These are phyloP conservation scores for Drosophila lowei DNA, from an alignment of 1,140 invertebrate species.

Conservation along the genomic window DNA sequence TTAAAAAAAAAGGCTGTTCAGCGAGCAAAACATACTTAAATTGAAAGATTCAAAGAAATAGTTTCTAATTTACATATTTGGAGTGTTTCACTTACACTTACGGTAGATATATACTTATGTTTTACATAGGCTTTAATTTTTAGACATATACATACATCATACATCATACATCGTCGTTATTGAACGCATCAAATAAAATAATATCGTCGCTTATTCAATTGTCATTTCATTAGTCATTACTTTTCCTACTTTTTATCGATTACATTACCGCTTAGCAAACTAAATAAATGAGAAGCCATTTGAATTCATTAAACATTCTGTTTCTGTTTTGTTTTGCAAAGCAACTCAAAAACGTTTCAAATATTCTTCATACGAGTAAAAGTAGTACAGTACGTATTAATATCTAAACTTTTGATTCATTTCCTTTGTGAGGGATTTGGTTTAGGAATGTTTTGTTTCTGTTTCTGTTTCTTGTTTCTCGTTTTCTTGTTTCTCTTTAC, in stretches of 20 bases:
- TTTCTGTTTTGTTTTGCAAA: too few species aligned
- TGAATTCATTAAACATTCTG: slow-evolving; percentile 21
- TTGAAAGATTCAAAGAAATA: slow-evolving; percentile 24
- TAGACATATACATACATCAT: slow-evolving; percentile 66
- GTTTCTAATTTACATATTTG: slow-evolving; percentile 76
- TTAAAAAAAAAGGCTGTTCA: slow-evolving; percentile 1
- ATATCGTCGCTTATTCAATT: slow-evolving; percentile 53
- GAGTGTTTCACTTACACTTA: slow-evolving; percentile 67
- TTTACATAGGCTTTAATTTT: slow-evolving; percentile 76
- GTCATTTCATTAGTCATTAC: slow-evolving; percentile 57
- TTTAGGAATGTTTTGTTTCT: slow-evolving; percentile 64
- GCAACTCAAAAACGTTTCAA: slow-evolving; percentile 46
- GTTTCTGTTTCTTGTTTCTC: slow-evolving; percentile 29
- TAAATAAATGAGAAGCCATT: slow-evolving; percentile 50
- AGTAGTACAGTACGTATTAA: slow-evolving; percentile 3
- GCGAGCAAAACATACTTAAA: slow-evolving; percentile 57
- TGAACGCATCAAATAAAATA: slow-evolving; percentile 41
- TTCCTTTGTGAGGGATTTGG: slow-evolving; percentile 56
- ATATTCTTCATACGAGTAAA: slow-evolving; percentile 33
- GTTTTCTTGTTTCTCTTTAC: slow-evolving; percentile 1
- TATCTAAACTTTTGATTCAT: slow-evolving; percentile 68
- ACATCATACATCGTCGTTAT: slow-evolving; percentile 25
- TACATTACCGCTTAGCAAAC: slow-evolving; percentile 43
- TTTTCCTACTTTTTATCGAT: slow-evolving; percentile 49
- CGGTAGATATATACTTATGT: slow-evolving; percentile 68